Evolutionary conservation across 2,888 invertebrate species (phyloP), one percentile per base, ranked within the genome.

Genomic region (Baronia brevicornis): DNA sequence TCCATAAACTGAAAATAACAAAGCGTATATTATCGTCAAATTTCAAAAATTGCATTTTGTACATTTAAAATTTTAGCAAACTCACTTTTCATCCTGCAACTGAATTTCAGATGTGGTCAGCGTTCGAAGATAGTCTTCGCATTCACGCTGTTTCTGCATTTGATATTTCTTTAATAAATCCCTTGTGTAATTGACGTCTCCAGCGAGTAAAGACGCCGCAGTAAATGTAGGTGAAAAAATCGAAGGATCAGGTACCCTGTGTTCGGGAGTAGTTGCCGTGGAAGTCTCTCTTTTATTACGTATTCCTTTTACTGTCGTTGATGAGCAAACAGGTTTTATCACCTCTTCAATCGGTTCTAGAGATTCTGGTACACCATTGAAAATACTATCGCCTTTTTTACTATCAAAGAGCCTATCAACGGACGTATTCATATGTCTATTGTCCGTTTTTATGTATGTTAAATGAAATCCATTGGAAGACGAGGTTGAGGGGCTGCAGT

Each of bases 401-500:
- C 90, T 92, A 54, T 94, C 93, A 65, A 96, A 97, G 20, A 97
- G 79, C 44, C 93, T 86, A 66, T 96, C 96, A 6, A 97, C 95
- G 1, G 96, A 96, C 2, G 94, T 91, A 54, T 94, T 94, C 96
- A 97, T 96, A 24, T 90, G 63, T 66, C 91, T 92, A n/a, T 35
- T 35, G 63, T 87, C 91, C 38, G 89, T 90, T 63, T 92, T 92
- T 26, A 91, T 90, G 3, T 90, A 90, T 6, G 92, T 94, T 18
- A 96, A 85, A 69, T 95, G 95, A 66, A 95, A 95, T 48, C 94
- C 94, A 8, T 95, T 94, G 59, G 95, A 93, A 52, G 95, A 92
- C 7, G 92, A 95, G 25, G 92, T 86, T 1, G 87, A 89, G n/a
- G 87, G 86, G 3, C 87, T 75, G 36, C 77, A 82, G 51, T 84